These are phyloP conservation scores for Rhea americana DNA, from an alignment of 2,113 vertebrate species.

Conservation along the genomic window DNA sequence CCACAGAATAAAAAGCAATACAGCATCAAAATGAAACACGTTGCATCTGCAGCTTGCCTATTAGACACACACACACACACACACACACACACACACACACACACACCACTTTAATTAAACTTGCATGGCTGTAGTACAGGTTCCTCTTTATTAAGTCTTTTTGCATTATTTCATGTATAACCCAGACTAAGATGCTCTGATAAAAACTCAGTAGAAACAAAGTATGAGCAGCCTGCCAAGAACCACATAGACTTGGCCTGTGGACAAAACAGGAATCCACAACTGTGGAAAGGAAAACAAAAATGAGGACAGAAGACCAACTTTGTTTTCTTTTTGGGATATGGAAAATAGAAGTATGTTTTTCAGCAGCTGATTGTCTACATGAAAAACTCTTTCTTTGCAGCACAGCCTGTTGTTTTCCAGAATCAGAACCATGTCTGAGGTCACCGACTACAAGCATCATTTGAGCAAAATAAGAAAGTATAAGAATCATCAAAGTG, in stretches of 20 bases:
- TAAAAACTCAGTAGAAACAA: slow-evolving; percentile 51
- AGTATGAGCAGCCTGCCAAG: slow-evolving; percentile 37
- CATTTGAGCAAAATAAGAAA: background rate
- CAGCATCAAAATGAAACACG: background rate
- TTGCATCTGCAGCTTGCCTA: background rate
- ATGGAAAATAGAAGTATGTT: slow-evolving; percentile 40
- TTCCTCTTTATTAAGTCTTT: background rate
- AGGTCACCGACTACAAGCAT: background rate
- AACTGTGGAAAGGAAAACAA: slow-evolving; percentile 55
- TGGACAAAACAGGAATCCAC: slow-evolving; percentile 54
- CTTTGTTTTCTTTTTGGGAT: slow-evolving; percentile 8
- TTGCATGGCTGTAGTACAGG: background rate
- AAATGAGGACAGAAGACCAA: slow-evolving; percentile 37
- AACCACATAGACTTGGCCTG: slow-evolving; percentile 60
- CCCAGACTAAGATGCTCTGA: slow-evolving; percentile 40
- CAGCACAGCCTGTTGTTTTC: background rate
- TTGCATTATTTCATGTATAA: slow-evolving; percentile 41
- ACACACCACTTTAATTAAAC: background rate
- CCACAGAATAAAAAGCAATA: background rate
- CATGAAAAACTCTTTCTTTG: background rate
- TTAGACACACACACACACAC: background rate
- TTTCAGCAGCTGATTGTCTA: slow-evolving; percentile 38
- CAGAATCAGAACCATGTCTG: background rate
- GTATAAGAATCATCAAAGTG: background rate
- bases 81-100: background rate